Base-by-base conservation (phyloP, 2,113 vertebrate species). In the Grantiella picta region DNA sequence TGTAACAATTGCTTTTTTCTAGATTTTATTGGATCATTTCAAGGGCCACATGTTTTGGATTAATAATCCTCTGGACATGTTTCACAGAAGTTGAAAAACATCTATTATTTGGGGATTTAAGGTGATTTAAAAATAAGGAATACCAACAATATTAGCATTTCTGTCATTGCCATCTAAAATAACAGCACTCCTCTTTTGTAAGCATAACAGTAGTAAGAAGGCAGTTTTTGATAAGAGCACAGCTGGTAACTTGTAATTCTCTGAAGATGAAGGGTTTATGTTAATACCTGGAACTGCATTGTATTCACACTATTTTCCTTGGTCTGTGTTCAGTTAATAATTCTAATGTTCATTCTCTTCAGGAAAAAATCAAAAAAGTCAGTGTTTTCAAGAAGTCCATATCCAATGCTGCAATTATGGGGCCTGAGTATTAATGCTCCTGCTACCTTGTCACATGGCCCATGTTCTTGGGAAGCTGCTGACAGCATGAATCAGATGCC, bases 201-300 rank as follows among this genome's bases (percentile, higher is more conserved):
- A 80, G 64, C 0, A 0, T 65, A 95, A 63, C 40, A 84, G 86
- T 57, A 86, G 79, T 31, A 53, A 97, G 75, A 95, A 96, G 92
- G 72, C 81, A 89, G 92, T 95, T 96, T 57, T 84, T 95, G 66
- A 94, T 86, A 49, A 95, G 21, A 92, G 76, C 94, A 92, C 95
- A 97, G 97, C 75, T 96, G 96, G 94, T 94, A 92, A 92, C 96
- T 89, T 95, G 86, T 92, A 96, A 94, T 75, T 94, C 92, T 95
- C 79, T 95, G 53, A 95, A 82, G 92, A 95, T 95, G 89, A 97
- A 96, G 94, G 85, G 75, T 95, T 94, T 95, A 95, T 72, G 82
- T 47, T 96, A 95, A 93, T 95, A 86, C 69, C 88, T 91, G 78
- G 73, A 88, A 85, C 40, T 82, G 57, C 60, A 81, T 31, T 89